Evolutionary conservation across 2,797 vertebrate genomes (phyloP).

Genomic region (Remorina albescens): DNA sequence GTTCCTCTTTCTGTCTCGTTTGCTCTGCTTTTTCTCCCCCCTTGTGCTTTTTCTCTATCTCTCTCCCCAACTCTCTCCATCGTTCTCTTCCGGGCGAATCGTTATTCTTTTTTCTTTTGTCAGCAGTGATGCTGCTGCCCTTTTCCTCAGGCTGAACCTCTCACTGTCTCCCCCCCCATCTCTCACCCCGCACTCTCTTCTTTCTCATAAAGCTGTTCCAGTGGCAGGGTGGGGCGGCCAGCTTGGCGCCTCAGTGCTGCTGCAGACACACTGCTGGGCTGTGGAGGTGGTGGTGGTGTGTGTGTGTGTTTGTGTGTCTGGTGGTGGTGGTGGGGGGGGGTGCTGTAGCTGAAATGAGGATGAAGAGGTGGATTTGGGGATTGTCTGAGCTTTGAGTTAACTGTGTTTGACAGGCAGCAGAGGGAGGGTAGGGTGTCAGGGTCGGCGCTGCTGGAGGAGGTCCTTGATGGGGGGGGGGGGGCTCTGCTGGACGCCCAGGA

Average conservation of each 20-base stretch:
- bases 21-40: constrained; percentile 46
- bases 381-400: constrained; percentile 72
- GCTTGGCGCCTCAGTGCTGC: constrained; percentile 69
- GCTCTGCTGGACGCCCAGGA: constrained; percentile 29
- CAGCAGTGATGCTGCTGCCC: constrained; percentile 74
- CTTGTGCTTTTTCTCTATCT: constrained; percentile 27
- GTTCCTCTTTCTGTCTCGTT: constrained; percentile 42
- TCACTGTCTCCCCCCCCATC: constrained; percentile 1
- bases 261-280: constrained; percentile 64
- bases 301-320: constrained; percentile 20
- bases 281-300: constrained; percentile 48
- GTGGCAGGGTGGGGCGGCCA: constrained; percentile 71
- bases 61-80: constrained; percentile 34
- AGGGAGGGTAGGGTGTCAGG: constrained; percentile 43
- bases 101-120: constrained; percentile 77
- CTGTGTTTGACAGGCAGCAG: constrained; percentile 82
- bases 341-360: constrained; percentile 22
- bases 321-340: not conserved
- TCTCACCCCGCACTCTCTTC: constrained; percentile 40
- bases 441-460: constrained; percentile 28
- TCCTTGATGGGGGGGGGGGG: constrained; percentile 39
- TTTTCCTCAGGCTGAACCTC: constrained; percentile 59
- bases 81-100: constrained; percentile 67
- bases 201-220: constrained; percentile 54
- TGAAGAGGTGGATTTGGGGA: constrained; percentile 35